Evolutionary conservation across 2,113 vertebrate genomes (phyloP).

Genomic region (Neotoma lepida): DNA sequence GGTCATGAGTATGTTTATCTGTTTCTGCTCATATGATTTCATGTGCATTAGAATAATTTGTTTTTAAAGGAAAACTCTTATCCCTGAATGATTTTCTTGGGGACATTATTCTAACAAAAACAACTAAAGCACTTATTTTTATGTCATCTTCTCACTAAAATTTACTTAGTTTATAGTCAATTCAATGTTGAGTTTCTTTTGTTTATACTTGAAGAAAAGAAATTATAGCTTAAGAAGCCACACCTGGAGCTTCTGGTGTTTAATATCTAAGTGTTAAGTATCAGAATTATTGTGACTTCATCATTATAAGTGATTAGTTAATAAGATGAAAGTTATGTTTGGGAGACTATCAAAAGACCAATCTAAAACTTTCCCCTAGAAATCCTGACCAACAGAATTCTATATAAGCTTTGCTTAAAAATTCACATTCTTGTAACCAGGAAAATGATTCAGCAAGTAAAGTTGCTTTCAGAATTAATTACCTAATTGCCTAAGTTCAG

Average conservation of each 20-base stretch:
- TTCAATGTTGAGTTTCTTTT: slow-evolving; percentile 40
- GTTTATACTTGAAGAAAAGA: slow-evolving; percentile 52
- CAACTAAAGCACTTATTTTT: slow-evolving; percentile 43
- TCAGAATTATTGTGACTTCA: neutral
- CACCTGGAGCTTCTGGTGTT: neutral
- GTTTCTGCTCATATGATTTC: slow-evolving; percentile 53
- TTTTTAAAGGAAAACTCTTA: slow-evolving; percentile 53
- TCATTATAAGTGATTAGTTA: slow-evolving; percentile 24
- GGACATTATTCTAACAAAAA: slow-evolving; percentile 49
- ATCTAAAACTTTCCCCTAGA: neutral
- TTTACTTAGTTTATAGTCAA: neutral
- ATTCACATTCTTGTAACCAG: neutral
- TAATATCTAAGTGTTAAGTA: slow-evolving; percentile 41
- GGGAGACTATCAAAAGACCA: neutral
- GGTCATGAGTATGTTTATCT: slow-evolving; percentile 55
- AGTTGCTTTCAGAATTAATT: neutral
- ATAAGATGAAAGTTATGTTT: neutral
- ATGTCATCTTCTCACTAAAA: slow-evolving; percentile 16
- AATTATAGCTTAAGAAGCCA: slow-evolving; percentile 10
- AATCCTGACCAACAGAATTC: neutral
- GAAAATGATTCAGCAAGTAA: neutral
- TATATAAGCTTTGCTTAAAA: neutral
- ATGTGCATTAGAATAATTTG: slow-evolving; percentile 50
- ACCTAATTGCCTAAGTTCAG: neutral
- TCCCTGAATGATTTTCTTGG: slow-evolving; percentile 58